phyloP scores from a whole-genome alignment of 2,113 vertebrate genomes.

The Numida meleagris region DNA sequence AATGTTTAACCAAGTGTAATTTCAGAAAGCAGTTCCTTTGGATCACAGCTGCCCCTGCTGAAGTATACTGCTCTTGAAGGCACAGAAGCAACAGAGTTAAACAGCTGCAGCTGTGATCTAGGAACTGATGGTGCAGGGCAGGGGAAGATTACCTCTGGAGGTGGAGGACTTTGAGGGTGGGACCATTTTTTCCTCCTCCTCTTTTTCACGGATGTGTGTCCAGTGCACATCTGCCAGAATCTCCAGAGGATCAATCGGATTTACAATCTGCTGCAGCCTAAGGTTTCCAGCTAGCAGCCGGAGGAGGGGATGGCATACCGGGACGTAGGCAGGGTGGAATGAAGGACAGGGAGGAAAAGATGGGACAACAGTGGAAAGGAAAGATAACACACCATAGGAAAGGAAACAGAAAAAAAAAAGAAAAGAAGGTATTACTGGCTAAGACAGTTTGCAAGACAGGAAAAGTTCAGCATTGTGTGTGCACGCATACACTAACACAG shows the following conservation, averaged over 20 bases:
- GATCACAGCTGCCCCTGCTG: not conserved
- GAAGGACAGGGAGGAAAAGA: slow-evolving; percentile 23
- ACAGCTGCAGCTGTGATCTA: not conserved
- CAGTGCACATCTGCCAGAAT: slow-evolving; percentile 85
- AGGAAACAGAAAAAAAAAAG: slow-evolving; percentile 63
- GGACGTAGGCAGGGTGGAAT: not conserved
- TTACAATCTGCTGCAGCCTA: slow-evolving; percentile 84
- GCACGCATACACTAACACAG: not conserved
- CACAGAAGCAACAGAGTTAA: slow-evolving; percentile 1
- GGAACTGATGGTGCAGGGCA: not conserved
- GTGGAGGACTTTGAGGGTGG: slow-evolving; percentile 80
- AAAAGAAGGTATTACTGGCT: slow-evolving; percentile 62
- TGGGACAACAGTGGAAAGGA: slow-evolving; percentile 36
- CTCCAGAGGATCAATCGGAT: slow-evolving; percentile 84
- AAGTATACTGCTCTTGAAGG: not conserved
- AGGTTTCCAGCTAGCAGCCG: slow-evolving; percentile 83
- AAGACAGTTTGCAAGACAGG: slow-evolving; percentile 47
- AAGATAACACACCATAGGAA: slow-evolving; percentile 57
- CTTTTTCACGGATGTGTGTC: slow-evolving; percentile 83
- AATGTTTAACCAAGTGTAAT: slow-evolving; percentile 2
- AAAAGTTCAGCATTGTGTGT: not conserved
- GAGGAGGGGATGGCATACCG: slow-evolving; percentile 2
- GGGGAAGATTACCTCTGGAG: slow-evolving; percentile 89
- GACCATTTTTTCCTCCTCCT: slow-evolving; percentile 79
- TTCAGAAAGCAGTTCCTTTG: not conserved